Conservation (phyloP, 2,113 vertebrate genomes). For the Zapus hudsonius region DNA sequence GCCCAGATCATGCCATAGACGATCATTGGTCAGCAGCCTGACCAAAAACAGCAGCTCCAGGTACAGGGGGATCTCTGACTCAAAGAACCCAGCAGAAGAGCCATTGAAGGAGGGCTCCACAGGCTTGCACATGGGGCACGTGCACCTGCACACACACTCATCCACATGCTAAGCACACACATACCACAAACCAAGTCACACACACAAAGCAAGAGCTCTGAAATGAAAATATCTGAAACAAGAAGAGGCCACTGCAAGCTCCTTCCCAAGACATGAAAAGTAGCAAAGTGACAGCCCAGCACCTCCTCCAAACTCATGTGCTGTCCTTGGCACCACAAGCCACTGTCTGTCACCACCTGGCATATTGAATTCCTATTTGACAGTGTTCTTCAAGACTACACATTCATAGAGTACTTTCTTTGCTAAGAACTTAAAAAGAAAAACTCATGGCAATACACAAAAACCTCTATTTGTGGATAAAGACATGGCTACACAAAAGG, state of each 20-base stretch:
- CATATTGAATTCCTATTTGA: neutral
- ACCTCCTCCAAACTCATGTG: neutral
- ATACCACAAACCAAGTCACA: neutral
- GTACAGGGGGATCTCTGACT: neutral
- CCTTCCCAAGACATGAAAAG: neutral
- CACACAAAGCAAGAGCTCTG: neutral
- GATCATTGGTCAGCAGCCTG: neutral
- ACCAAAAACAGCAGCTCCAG: neutral
- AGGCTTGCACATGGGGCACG: neutral
- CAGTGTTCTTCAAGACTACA: neutral
- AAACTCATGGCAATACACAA: neutral
- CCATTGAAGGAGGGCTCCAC: neutral
- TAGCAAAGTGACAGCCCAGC: neutral
- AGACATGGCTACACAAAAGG: slow-evolving; percentile 20
- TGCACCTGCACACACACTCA: neutral
- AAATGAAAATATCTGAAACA: neutral
- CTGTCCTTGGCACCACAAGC: neutral
- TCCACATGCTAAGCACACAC: neutral
- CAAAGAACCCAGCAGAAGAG: neutral
- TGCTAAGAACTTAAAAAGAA: neutral
- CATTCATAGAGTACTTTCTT: neutral
- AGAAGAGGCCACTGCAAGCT: slow-evolving; percentile 7
- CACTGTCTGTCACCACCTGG: neutral
- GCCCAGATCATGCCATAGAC: neutral
- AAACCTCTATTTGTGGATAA: slow-evolving; percentile 54